These are phyloP conservation scores for Napeogenes sylphis DNA, from an alignment of 2,888 invertebrate genomes.

Conservation along the genomic window DNA sequence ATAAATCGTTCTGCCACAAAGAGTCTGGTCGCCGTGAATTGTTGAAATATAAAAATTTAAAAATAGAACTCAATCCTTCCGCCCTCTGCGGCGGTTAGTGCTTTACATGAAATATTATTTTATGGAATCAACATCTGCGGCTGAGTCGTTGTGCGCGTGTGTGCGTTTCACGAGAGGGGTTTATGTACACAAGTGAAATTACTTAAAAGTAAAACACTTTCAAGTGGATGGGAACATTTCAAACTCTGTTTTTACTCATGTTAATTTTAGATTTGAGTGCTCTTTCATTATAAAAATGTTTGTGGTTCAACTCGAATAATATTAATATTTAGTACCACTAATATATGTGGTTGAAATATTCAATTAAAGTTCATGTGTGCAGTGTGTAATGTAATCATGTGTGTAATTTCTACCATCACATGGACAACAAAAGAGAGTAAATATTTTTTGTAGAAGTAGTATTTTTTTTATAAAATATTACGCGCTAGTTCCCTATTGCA, in stretches of 20 bases:
- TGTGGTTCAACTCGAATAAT: conserved; percentile 18
- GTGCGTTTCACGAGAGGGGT: conserved; percentile 58
- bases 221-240: conserved; percentile 70
- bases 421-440: background rate
- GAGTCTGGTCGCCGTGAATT: conserved; percentile 54
- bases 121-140: conserved; percentile 78
- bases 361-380: background rate
- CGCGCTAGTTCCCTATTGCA: conserved; percentile 39
- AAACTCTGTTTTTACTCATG: conserved; percentile 53
- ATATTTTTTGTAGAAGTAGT: background rate
- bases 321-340: conserved; percentile 9
- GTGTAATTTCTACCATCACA: background rate
- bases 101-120: conserved; percentile 78
- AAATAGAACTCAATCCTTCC: conserved; percentile 78
- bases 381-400: background rate
- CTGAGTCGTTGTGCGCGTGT: conserved; percentile 49
- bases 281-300: conserved; percentile 36
- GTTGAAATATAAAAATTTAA: conserved; percentile 72
- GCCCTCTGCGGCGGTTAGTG: conserved; percentile 74
- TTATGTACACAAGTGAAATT: conserved; percentile 72
- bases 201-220: conserved; percentile 67
- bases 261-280: conserved; percentile 45
- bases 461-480: background rate
- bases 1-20: conserved; percentile 39
- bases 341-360: conserved; percentile 13